A percentile compares a stretch with the other conserved stretches of the same genome.
phyloP scores from a whole-genome alignment of 2,888 invertebrate genomes.

The Hyalella azteca region DNA sequence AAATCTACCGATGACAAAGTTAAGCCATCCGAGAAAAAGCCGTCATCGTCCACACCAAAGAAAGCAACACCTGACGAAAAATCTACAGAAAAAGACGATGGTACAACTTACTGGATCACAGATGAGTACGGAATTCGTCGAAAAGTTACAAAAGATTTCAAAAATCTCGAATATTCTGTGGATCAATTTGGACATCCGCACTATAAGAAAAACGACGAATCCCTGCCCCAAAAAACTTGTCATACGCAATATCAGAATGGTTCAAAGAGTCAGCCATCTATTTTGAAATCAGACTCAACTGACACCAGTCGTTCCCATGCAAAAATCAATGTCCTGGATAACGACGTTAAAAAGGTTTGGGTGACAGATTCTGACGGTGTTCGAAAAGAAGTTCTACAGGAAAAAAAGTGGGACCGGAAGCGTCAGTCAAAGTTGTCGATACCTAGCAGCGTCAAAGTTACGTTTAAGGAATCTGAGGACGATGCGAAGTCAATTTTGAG shows the following conservation, averaged over 20 bases:
- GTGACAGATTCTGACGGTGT: constrained; percentile 22
- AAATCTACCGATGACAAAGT: background rate
- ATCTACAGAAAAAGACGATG: background rate
- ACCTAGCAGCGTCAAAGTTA: background rate
- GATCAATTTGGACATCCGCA: constrained; percentile 15
- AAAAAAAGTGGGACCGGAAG: background rate
- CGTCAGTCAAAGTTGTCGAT: background rate
- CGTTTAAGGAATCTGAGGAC: constrained; percentile 8
- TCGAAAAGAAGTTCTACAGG: background rate
- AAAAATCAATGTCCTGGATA: too few relatives aligned
- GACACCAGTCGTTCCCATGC: background rate
- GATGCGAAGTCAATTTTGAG: background rate
- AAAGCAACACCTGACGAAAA: background rate
- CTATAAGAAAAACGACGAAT: background rate
- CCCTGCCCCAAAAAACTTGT: background rate
- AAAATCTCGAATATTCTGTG: background rate
- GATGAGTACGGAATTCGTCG: constrained; percentile 29
- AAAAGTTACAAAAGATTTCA: constrained; percentile 9
- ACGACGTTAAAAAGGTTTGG: constrained; percentile 13
- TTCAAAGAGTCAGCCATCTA: background rate
- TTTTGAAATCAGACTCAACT: background rate
- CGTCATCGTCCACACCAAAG: background rate
- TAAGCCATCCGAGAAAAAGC: background rate
- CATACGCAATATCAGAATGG: background rate
- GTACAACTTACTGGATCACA: constrained; percentile 33